Evolutionary conservation across 2,888 invertebrate species (phyloP), one percentile per base, ranked within the genome.

Genomic region (Parelbella ahira): DNA sequence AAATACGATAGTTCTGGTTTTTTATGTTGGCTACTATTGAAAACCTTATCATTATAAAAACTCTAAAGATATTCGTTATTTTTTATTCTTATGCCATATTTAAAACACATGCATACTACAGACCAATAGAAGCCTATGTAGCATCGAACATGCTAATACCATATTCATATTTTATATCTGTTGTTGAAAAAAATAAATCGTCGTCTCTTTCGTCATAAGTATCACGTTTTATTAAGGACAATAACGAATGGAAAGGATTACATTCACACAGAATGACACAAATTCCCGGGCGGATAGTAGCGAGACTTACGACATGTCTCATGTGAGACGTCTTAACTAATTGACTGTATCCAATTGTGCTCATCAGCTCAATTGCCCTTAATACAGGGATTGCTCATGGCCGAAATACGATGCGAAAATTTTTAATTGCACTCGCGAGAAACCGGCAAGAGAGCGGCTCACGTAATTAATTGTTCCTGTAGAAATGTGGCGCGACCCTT

Each of bases 311-410:
- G 65, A 59, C 70, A 68, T 66, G 63, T 56, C 56, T 70, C 63
- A 80, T 72, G 78, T 73, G 61, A 60, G 62, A 54, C 65, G 75
- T 66, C 76, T 86, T 81, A 78, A 76, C 76, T 82, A 77, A 82
- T 83, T 73, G 74, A 72, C 60, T 67, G 77, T 68, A 81, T 77
- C 76, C 79, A 84, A 83, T 84, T 86, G 76, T 60, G 73, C 72
- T 67, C 70, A 78, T 86, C 77, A 83, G 68, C 65, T 61, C 80
- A 84, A 86, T 86, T 86, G 75, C 66, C 76, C 74, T 75, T 81
- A 75, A 81, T 79, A 75, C 76, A 45, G 54, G 70, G 75, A 76
- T 75, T 74, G 73, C 66, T 72, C 71, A 71, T 68, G 60, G 54
- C 66, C 70, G 68, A 74, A 73, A 75, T 68, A 59, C 63, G 72